Base-by-base conservation (phyloP, 2,797 vertebrate genomes). In the Cyclura pinguis region DNA sequence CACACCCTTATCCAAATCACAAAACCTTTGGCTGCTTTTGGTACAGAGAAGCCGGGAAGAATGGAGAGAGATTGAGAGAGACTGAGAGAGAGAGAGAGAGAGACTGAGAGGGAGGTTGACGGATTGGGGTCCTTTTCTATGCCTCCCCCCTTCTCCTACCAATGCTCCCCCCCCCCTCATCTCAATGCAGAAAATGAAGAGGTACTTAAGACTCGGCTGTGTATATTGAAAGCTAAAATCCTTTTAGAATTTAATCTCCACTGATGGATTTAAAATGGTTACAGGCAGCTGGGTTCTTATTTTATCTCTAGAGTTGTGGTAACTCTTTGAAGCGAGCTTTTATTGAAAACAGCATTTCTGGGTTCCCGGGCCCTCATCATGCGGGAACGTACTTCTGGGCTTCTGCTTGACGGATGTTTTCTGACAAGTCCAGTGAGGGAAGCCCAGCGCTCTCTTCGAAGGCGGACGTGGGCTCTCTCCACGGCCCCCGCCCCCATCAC, bases 181-280 rank as follows among this genome's bases (percentile, higher is more conserved):
- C n/a, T n/a, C n/a, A 94, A 94, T 0, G 16, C 90, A 88, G 94
- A 96, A 96, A 95, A 95, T 95, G 95, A 96, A 95, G 94, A 95
- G 95, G 92, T 94, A 92, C 92, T 95, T 95, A 95, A 96, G 94
- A 93, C 94, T 94, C 93, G 82, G 94, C 95, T 95, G 95, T 94
- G 94, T 93, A 92, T 96, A 94, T 85, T 93, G 94, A 96, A 96
- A 95, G 93, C 89, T 91, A 88, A 95, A 96, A 96, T 96, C 95
- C 95, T 94, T 92, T 95, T 94, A 94, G 95, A 95, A 95, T 96
- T 96, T 96, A 96, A 96, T 96, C 95, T 96, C 92, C 0, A 0
- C 93, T 92, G 95, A 94, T 93, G 94, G 95, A 95, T 96, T 96
- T 95, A 94, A 94, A 95, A 87, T 91, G 92, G 85, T 93, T 94